Conservation (phyloP, 2,113 vertebrate species). For the Alexandromys fortis region DNA sequence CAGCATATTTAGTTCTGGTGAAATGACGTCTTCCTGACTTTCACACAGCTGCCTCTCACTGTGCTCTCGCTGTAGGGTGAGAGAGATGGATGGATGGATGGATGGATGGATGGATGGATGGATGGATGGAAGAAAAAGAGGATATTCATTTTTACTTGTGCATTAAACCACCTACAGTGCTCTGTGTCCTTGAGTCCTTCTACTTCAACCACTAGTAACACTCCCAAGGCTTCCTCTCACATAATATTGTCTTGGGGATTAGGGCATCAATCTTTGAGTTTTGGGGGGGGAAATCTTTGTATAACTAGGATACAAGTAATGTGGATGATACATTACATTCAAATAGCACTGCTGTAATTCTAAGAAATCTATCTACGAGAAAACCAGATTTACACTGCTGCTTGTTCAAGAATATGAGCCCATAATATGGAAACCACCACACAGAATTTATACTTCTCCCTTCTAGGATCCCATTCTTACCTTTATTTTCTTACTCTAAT, state of each 20-base stretch:
- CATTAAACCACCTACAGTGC: background rate
- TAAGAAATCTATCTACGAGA: background rate
- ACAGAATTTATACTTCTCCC: background rate
- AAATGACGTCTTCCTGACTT: too few relatives aligned
- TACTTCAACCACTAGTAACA: background rate
- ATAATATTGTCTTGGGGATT: background rate
- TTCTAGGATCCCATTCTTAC: background rate
- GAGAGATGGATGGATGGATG: background rate
- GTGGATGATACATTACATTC: background rate
- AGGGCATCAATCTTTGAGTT: background rate
- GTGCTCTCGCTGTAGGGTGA: background rate
- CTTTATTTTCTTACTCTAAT: background rate
- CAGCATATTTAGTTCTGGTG: background rate
- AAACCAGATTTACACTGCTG: background rate
- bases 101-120: too few relatives aligned
- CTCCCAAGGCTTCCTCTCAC: background rate
- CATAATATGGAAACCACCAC: background rate
- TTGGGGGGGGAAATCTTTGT: background rate
- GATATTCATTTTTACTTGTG: background rate
- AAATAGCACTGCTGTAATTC: background rate
- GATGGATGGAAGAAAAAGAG: background rate
- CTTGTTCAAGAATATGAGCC: background rate
- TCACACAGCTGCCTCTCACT: background rate
- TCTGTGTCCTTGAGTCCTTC: too few relatives aligned
- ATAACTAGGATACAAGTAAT: background rate